A percentile compares a stretch with the other conserved stretches of the same genome.
phyloP scores from a whole-genome alignment of 53 echinoderm and acorn worm species.

The Hippasteria phrygiana region DNA sequence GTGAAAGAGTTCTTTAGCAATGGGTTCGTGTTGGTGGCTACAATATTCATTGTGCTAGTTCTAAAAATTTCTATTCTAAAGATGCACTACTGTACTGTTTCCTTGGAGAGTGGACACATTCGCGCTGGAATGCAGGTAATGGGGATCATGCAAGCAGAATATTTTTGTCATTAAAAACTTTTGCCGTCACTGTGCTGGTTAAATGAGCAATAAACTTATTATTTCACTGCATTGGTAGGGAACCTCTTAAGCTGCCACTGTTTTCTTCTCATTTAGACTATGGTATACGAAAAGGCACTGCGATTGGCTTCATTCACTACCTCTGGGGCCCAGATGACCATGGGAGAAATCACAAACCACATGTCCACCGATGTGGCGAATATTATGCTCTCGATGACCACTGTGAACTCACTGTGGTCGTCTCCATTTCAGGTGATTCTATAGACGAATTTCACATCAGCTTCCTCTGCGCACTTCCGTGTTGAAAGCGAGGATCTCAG shows the following conservation, averaged over 20 bases:
- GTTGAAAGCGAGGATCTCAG: no score
- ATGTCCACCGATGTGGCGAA: conserved; percentile 66
- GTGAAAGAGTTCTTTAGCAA: conserved; percentile 75
- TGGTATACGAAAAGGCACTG: conserved; percentile 68
- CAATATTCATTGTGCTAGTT: conserved; percentile 41
- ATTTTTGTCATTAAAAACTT: no score
- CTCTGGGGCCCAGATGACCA: conserved; percentile 70
- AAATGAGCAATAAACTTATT: no score
- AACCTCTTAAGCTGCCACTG: not conserved
- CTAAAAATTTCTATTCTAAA: conserved; percentile 5
- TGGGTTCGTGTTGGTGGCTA: conserved; percentile 63
- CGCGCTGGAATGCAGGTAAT: conserved; percentile 69
- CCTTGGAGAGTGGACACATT: conserved; percentile 38
- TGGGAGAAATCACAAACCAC: conserved; percentile 76
- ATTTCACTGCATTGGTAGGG: no score
- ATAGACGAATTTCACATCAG: no score
- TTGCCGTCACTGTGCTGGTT: no score
- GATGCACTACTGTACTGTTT: not conserved
- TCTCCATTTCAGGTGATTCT: conserved; percentile 54
- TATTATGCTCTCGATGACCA: conserved; percentile 29
- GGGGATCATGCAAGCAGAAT: no score
- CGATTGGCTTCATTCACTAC: conserved; percentile 57
- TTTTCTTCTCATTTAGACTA: conserved; percentile 32
- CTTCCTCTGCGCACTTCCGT: no score
- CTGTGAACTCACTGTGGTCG: conserved; percentile 52